These are phyloP conservation scores for Otus sunia DNA, from an alignment of 2,113 vertebrate genomes.

Conservation along the genomic window DNA sequence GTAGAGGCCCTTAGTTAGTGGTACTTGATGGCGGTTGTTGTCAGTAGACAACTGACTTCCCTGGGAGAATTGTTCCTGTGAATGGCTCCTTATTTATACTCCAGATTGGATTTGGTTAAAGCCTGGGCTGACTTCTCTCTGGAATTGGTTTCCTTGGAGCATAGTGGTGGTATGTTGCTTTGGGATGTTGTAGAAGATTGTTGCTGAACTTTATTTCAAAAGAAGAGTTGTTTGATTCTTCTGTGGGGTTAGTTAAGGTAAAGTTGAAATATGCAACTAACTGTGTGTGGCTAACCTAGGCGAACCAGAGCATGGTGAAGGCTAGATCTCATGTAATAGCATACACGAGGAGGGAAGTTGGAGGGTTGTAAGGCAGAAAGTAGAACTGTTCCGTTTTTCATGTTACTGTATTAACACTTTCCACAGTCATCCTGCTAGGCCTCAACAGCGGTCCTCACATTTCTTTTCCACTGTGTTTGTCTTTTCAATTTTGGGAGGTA, in stretches of 20 bases:
- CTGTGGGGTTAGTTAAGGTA: not conserved
- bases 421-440: not conserved
- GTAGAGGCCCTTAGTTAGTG: not conserved
- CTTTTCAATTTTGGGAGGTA: not conserved
- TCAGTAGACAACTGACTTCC: not conserved
- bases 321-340: not conserved
- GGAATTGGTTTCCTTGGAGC: constrained; percentile 17
- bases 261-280: not conserved
- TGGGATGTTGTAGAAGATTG: not conserved
- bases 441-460: not conserved
- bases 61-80: not conserved
- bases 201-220: not conserved
- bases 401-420: not conserved
- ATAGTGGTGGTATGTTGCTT: not conserved
- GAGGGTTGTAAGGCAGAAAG: not conserved
- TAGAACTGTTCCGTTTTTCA: not conserved
- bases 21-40: not conserved
- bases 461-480: not conserved
- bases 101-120: not conserved
- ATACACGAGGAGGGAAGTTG: not conserved
- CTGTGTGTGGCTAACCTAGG: not conserved
- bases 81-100: constrained; percentile 19
- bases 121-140: not conserved
- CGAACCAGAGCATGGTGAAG: not conserved
- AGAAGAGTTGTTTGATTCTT: not conserved